Conservation (phyloP, 2,797 vertebrate species). For the Fratercula arctica region DNA sequence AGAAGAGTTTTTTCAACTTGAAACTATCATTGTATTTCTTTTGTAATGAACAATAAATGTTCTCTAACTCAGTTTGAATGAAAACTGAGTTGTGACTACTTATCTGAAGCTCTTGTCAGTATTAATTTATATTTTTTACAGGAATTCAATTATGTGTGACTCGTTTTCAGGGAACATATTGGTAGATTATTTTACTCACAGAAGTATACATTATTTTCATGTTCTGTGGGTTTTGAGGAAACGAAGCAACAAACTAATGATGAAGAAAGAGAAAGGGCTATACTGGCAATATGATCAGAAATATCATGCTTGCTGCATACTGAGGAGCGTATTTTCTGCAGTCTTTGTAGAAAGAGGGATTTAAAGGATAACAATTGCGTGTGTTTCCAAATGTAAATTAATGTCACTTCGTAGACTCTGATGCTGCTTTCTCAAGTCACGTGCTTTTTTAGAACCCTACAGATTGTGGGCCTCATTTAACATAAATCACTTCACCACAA, state of each 20-base stretch:
- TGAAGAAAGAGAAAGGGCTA: neutral
- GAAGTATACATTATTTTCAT: accelerated
- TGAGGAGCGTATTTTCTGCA: neutral
- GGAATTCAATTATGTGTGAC: accelerated
- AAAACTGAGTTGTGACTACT: neutral
- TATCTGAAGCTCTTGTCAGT: neutral
- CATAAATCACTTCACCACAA: neutral
- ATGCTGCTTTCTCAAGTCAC: neutral
- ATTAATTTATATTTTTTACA: neutral
- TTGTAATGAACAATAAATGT: neutral
- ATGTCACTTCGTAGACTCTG: accelerated
- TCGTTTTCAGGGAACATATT: neutral
- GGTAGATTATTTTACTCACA: neutral
- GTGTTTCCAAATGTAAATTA: neutral
- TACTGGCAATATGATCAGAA: neutral
- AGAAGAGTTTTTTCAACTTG: neutral
- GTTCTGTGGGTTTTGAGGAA: neutral
- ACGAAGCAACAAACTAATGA: neutral
- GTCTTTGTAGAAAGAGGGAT: neutral
- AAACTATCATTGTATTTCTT: neutral
- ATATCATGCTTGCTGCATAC: neutral
- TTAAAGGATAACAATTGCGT: neutral
- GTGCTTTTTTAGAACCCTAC: neutral
- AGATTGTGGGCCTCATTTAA: neutral
- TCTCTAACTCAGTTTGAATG: neutral